Percentiles rank a stretch among this genome's conserved stretches.
Evolutionary conservation across 2,113 vertebrate genomes (phyloP).

Genomic region (Ctenomys sociabilis): DNA sequence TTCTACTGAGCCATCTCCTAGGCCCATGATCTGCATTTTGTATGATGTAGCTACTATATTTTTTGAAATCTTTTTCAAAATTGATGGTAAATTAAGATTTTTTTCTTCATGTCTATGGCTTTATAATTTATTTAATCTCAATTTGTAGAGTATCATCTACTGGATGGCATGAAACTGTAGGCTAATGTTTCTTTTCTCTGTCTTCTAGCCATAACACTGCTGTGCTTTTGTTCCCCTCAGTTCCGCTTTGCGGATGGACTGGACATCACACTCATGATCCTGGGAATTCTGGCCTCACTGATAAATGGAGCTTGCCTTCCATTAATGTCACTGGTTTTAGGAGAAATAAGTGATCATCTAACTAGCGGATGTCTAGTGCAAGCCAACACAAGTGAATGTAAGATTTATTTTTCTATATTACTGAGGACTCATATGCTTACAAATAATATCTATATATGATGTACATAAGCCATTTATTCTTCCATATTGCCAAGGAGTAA

Average conservation of each 20-base stretch:
- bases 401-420: constrained; percentile 19
- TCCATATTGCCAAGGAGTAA: background rate
- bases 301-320: constrained; percentile 84
- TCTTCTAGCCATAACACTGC: background rate
- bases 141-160: background rate
- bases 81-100: background rate
- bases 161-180: background rate
- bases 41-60: background rate
- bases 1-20: no score
- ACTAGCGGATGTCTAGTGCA: constrained; percentile 71
- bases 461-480: background rate
- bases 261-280: constrained; percentile 84
- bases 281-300: constrained; percentile 84
- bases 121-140: background rate
- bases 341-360: constrained; percentile 89
- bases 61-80: constrained; percentile 16
- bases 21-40: background rate
- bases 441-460: background rate
- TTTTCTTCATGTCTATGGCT: background rate
- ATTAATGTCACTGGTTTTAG: constrained; percentile 88
- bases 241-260: constrained; percentile 88
- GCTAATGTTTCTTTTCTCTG: background rate
- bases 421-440: background rate
- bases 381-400: constrained; percentile 77
- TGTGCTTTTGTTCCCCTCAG: constrained; percentile 77